Base-by-base conservation (phyloP, 2,888 invertebrate species). In the Ctenicera cuprea region DNA sequence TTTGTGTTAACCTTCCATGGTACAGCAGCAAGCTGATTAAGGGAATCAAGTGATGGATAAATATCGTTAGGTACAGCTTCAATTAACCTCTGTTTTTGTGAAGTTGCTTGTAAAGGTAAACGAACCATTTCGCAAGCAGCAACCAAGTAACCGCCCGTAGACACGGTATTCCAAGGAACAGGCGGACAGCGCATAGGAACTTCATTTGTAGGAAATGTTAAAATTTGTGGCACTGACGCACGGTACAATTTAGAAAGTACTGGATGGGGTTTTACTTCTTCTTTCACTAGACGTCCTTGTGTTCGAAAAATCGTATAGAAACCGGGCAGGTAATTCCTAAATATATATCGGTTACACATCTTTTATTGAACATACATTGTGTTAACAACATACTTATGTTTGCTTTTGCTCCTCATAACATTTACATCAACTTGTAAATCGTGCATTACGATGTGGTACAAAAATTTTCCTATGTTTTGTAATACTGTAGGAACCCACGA, bases 1-100 rank as follows among this genome's bases (percentile, higher is more conserved):
- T 89, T 89, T 68, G 91, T 89, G 85, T 99, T 99, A 57, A 99
- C 93, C 80, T 88, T 91, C 99, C 99, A 99, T 0, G 99, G 97
- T 71, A 97, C 92, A 63, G 95, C 91, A 0, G 94, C 93, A n/a
- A 99, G 90, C 84, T 97, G 95, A 89, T 99, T 99, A 41, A 99
- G 89, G 20, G 96, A 93, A 88, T 99, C 99, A 62, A 97, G 88
- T 1, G 94, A 91, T 0, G 98, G 97, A 86, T 94, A 94, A 30
- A 97, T 86, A 79, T 93, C 88, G 22, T 90, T 88, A 0, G 88
- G 83, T 1, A 91, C 90, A 0, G 90, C 87, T 16, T 89, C 88
- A 43, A 90, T 87, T 65, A 96, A 86, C 3, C 91, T 88, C 18
- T 91, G 88, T 88, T 89, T 90, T 83, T 95, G 94, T 71, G 90